A percentile compares a stretch with the other conserved stretches of the same genome.
These are phyloP conservation scores for Stictocephala bisonia DNA, from an alignment of 2,888 invertebrate species.

Conservation along the genomic window DNA sequence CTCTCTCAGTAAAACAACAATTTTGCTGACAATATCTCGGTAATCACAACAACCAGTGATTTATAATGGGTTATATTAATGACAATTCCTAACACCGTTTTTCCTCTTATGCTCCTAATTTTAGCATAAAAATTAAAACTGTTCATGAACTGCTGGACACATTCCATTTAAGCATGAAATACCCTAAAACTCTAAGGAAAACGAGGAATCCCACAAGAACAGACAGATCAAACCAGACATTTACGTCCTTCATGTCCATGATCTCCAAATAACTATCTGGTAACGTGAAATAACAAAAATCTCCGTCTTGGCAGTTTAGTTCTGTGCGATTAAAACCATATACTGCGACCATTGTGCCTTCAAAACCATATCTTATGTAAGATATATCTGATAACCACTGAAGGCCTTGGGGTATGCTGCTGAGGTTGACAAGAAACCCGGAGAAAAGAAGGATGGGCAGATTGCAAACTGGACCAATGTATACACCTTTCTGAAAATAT, in stretches of 20 bases:
- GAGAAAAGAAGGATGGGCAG: conserved; percentile 94
- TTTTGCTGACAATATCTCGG: no score
- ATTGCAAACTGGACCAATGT: conserved; percentile 87
- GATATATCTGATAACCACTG: conserved; percentile 91
- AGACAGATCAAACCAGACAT: conserved; percentile 81
- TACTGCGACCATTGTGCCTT: conserved; percentile 91
- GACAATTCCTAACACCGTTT: no score
- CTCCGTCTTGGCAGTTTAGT: conserved; percentile 83
- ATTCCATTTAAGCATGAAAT: conserved; percentile 73
- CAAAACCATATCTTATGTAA: conserved; percentile 92
- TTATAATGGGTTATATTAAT: no score
- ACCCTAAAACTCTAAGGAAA: conserved; percentile 80
- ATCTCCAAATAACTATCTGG: conserved; percentile 74
- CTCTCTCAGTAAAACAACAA: no score
- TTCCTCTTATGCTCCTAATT: no score
- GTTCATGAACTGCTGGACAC: conserved; percentile 3
- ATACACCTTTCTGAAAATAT: conserved; percentile 69
- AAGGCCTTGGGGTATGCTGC: conserved; percentile 89
- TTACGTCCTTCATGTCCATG: conserved; percentile 83
- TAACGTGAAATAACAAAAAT: conserved; percentile 64
- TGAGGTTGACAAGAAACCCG: conserved; percentile 94
- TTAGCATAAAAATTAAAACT: no score
- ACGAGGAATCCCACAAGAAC: conserved; percentile 85
- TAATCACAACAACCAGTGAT: no score
- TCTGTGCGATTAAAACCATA: conserved; percentile 87